A percentile compares a stretch with the other conserved stretches of the same genome.
Evolutionary conservation across 2,888 invertebrate genomes (phyloP).

Genomic region (Adelphocoris suturalis): DNA sequence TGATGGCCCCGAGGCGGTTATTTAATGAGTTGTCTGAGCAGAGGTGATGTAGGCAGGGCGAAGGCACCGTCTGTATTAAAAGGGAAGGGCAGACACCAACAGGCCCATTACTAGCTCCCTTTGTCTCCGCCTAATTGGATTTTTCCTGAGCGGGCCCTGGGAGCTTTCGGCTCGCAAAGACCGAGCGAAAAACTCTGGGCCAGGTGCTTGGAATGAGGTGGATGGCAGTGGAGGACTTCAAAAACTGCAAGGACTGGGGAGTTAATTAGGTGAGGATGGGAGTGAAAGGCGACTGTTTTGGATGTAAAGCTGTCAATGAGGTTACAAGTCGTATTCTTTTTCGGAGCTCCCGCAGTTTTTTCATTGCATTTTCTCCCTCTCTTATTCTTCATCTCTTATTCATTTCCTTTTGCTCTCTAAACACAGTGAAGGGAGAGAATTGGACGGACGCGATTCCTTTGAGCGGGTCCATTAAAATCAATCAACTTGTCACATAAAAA

Average conservation of each 20-base stretch:
- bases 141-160: conserved; percentile 36
- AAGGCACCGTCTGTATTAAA: background rate
- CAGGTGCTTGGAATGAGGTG: conserved; percentile 2
- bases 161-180: background rate
- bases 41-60: background rate
- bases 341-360: background rate
- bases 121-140: conserved; percentile 62
- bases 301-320: conserved; percentile 39
- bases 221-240: background rate
- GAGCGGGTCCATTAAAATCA: background rate
- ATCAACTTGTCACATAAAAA: background rate
- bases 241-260: background rate
- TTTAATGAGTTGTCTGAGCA: conserved; percentile 29
- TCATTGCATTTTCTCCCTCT: background rate
- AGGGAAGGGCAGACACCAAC: conserved; percentile 43
- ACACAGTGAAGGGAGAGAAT: background rate
- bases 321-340: conserved; percentile 27
- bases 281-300: background rate
- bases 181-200: conserved; percentile 7
- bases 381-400: background rate
- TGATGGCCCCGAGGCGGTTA: conserved; percentile 29
- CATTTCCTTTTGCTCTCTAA: background rate
- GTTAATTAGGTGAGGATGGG: conserved; percentile 18
- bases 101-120: conserved; percentile 53
- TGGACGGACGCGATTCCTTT: background rate